Percentiles rank a stretch among this genome's conserved stretches.
These are phyloP conservation scores for Megaceryle torquata DNA, from an alignment of 2,113 vertebrate genomes.

Conservation along the genomic window DNA sequence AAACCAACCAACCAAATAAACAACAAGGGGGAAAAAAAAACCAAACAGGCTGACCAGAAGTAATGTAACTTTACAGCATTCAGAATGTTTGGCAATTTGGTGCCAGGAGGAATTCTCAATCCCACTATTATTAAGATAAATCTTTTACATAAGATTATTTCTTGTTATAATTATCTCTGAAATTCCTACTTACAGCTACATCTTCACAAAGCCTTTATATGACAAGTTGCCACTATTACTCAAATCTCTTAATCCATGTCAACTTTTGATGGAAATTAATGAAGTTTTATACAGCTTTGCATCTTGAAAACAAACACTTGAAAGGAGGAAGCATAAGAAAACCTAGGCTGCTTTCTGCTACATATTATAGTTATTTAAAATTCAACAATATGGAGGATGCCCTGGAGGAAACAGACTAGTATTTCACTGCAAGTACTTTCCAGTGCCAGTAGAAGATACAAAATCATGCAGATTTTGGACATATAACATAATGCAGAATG, in stretches of 20 bases:
- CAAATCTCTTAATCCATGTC: neutral
- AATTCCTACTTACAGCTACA: neutral
- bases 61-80: neutral
- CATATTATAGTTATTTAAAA: neutral
- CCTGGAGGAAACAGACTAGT: neutral
- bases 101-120: neutral
- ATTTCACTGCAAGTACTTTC: neutral
- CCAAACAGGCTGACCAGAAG: neutral
- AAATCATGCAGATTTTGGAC: neutral
- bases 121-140: neutral
- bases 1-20: no score
- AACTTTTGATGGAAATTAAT: neutral
- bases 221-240: neutral
- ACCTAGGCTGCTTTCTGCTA: neutral
- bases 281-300: neutral
- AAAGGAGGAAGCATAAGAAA: neutral
- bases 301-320: neutral
- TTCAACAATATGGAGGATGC: neutral
- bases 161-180: neutral
- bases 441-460: neutral
- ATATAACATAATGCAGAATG: neutral
- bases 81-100: neutral
- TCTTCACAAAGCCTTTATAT: neutral
- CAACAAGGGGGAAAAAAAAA: no score
- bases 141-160: neutral